phyloP scores from a whole-genome alignment of 2,888 invertebrate species.

The Allacma fusca region DNA sequence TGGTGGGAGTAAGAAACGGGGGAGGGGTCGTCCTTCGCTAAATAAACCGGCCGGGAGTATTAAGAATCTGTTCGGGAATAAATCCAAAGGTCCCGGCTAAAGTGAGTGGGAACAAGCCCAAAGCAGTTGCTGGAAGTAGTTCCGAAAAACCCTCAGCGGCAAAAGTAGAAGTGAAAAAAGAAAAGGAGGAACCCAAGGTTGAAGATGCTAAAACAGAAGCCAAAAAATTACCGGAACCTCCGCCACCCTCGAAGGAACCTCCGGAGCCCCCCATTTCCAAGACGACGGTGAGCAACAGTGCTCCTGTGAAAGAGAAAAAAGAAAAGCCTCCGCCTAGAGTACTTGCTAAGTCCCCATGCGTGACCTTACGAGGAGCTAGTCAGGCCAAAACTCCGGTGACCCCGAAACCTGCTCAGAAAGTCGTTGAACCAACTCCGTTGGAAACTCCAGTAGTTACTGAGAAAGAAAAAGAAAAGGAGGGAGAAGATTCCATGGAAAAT shows the following conservation, averaged over 20 bases:
- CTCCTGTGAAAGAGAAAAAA: background rate
- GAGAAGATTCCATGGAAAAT: too few relatives aligned
- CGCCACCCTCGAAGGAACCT: background rate
- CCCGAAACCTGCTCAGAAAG: too few relatives aligned
- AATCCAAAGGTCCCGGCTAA: too few relatives aligned
- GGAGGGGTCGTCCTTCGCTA: slow-evolving; percentile 7
- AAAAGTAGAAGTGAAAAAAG: background rate
- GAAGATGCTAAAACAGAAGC: background rate
- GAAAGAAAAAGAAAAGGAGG: too few relatives aligned
- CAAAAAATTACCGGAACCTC: background rate
- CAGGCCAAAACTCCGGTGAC: background rate
- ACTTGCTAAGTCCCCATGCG: background rate
- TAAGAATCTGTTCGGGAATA: too few relatives aligned
- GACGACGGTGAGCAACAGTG: background rate
- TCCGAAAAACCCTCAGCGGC: background rate
- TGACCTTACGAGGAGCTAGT: background rate
- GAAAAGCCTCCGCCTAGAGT: background rate
- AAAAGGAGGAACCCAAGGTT: background rate
- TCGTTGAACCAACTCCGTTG: too few relatives aligned
- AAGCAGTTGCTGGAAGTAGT: too few relatives aligned
- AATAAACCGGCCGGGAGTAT: background rate
- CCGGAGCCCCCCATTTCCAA: background rate
- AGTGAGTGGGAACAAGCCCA: too few relatives aligned
- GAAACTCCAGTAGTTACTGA: too few relatives aligned
- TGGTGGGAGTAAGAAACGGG: background rate